These are phyloP conservation scores for Bombus cullumanus DNA, from an alignment of 1,140 invertebrate species.

Conservation along the genomic window DNA sequence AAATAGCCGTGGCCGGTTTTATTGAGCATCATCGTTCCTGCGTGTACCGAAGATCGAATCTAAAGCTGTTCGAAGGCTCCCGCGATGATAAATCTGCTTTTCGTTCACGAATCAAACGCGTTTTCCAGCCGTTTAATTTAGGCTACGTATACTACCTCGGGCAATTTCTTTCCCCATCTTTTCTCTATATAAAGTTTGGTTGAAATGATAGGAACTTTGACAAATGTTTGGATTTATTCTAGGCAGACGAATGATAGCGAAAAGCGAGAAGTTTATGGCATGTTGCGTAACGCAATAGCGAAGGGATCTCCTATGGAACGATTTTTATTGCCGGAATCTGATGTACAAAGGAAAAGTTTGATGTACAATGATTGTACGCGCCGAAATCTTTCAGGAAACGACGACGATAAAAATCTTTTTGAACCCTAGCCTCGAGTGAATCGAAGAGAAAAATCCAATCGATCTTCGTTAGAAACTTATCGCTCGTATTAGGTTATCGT, in stretches of 20 bases:
- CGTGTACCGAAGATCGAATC: conserved; percentile 26
- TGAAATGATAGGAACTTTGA: too few species aligned
- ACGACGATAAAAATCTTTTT: background rate
- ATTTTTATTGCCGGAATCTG: background rate
- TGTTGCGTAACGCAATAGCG: background rate
- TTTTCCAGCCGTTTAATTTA: conserved; percentile 2
- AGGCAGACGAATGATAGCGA: background rate
- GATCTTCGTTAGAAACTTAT: background rate
- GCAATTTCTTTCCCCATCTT: background rate
- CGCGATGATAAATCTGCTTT: conserved; percentile 35
- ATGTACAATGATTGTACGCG: background rate
- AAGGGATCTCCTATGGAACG: background rate
- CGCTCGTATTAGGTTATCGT: background rate
- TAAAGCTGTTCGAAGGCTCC: conserved; percentile 15
- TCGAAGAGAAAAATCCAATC: background rate
- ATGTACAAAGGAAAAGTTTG: background rate
- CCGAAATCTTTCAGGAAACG: background rate
- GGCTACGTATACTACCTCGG: background rate
- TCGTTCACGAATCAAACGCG: conserved; percentile 8
- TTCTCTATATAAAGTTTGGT: background rate
- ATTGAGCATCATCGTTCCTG: conserved; percentile 36
- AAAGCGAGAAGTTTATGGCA: background rate
- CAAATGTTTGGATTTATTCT: background rate
- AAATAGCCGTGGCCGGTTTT: conserved; percentile 40
- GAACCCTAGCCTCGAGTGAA: too few species aligned